phyloP scores from a whole-genome alignment of 2,113 vertebrate species.

The Trichechus manatus region DNA sequence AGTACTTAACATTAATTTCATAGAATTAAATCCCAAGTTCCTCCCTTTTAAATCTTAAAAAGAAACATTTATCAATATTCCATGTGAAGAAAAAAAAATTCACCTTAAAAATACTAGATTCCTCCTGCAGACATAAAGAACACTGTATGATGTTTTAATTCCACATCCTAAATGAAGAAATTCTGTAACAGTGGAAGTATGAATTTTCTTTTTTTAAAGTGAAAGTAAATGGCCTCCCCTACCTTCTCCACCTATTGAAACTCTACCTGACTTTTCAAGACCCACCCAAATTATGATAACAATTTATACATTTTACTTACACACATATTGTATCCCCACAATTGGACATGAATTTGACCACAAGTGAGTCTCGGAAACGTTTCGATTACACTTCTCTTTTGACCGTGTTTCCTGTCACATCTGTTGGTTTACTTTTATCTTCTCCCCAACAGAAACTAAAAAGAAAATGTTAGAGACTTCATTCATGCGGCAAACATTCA shows the following conservation, averaged over 20 bases:
- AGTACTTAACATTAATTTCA: conserved; percentile 38
- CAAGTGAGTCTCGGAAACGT: not conserved
- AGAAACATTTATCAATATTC: not conserved
- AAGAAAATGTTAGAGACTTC: not conserved
- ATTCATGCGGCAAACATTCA: not conserved
- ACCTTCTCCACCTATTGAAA: not conserved
- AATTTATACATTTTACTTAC: not conserved
- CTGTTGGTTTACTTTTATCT: not conserved
- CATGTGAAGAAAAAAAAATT: conserved; percentile 10
- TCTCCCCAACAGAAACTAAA: not conserved
- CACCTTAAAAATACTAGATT: conserved; percentile 44
- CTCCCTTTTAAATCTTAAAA: not conserved
- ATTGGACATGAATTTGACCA: not conserved
- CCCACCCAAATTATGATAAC: not conserved
- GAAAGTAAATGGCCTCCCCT: not conserved
- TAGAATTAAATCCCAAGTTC: conserved; percentile 44
- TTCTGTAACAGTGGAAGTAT: conserved; percentile 41
- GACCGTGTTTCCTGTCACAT: not conserved
- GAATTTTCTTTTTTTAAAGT: not conserved
- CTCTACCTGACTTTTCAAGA: not conserved
- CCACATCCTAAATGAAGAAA: conserved; percentile 20
- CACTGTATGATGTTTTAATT: not conserved
- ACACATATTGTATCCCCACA: not conserved
- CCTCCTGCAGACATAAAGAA: conserved; percentile 36
- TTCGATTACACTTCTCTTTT: not conserved